A percentile compares a stretch with the other conserved stretches of the same genome.
phyloP scores from a whole-genome alignment of 2,113 vertebrate species.

The Phalacrocorax carbo region DNA sequence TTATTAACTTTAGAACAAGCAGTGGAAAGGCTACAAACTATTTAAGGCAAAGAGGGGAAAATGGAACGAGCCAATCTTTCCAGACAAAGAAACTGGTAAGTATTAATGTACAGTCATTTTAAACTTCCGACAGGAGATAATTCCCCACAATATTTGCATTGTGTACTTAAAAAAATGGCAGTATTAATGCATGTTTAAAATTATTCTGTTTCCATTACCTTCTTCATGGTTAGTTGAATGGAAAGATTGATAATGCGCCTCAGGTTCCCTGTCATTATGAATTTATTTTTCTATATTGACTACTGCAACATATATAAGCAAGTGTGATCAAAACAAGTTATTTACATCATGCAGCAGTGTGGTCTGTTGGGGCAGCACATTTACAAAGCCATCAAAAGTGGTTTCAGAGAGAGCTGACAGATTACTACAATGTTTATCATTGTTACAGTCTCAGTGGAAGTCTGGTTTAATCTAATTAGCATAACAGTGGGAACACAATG shows the following conservation, averaged over 20 bases:
- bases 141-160: background rate
- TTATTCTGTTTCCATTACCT: background rate
- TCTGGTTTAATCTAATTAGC: constrained; percentile 37
- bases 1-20: background rate
- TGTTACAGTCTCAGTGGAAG: constrained; percentile 20
- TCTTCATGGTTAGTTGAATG: background rate
- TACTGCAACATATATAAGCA: background rate
- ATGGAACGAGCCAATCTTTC: background rate
- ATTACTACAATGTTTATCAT: background rate
- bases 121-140: background rate
- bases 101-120: background rate
- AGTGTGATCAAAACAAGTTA: background rate
- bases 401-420: background rate
- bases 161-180: background rate
- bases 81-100: background rate
- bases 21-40: background rate
- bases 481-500: background rate
- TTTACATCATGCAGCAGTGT: background rate
- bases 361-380: background rate
- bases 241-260: background rate
- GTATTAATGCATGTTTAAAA: background rate
- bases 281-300: background rate
- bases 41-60: background rate
- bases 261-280: background rate
- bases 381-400: background rate